phyloP scores from a whole-genome alignment of 2,888 invertebrate species.

The Pachydiplax longipennis region DNA sequence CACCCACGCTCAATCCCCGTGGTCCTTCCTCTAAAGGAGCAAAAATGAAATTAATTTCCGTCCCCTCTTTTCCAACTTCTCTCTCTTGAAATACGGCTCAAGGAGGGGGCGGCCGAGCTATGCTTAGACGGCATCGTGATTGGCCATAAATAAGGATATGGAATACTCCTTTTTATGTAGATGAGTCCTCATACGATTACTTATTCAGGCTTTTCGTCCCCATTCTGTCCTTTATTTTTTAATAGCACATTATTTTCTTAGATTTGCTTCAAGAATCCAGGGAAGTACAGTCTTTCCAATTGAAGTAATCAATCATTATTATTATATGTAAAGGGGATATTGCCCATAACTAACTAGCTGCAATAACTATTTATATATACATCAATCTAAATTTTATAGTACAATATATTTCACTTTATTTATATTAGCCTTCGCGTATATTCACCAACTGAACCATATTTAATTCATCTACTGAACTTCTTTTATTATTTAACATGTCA shows the following conservation, averaged over 20 bases:
- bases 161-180: not conserved
- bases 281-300: no score
- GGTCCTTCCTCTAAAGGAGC: slow-evolving; percentile 5
- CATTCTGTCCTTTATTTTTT: not conserved
- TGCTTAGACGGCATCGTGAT: not conserved
- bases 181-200: not conserved
- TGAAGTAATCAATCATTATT: no score
- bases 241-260: not conserved
- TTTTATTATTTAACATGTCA: no score
- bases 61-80: not conserved
- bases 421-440: no score
- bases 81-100: not conserved
- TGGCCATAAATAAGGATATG: not conserved
- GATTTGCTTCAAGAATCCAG: no score
- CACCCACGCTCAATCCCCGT: not conserved
- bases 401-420: no score
- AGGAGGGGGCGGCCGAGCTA: not conserved
- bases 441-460: no score
- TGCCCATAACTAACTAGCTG: no score
- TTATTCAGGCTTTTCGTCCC: not conserved
- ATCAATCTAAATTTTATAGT: no score
- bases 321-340: no score
- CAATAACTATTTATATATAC: no score
- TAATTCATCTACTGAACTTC: no score
- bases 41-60: slow-evolving; percentile 41